phyloP scores from a whole-genome alignment of 2,888 invertebrate species.

The Acanthosepion lycidas region DNA sequence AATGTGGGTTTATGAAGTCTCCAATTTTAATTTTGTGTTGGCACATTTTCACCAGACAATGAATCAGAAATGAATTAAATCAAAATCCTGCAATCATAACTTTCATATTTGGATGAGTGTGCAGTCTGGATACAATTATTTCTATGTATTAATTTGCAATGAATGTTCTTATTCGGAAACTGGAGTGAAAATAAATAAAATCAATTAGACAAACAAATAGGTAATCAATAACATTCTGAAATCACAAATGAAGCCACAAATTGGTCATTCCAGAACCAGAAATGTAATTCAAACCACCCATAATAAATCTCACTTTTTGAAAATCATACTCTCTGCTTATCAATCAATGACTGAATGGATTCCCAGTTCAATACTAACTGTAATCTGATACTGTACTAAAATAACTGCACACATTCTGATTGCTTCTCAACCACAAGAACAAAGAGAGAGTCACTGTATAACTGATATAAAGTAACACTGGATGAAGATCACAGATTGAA shows the following conservation, averaged over 20 bases:
- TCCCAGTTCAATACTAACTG: background rate
- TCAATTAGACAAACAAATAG: background rate
- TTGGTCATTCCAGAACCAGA: background rate
- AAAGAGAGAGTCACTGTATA: background rate
- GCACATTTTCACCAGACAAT: background rate
- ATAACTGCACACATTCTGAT: background rate
- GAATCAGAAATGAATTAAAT: background rate
- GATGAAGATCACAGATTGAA: no score
- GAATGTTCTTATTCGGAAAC: background rate
- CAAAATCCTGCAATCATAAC: background rate
- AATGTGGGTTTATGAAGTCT: no score
- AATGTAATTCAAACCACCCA: background rate
- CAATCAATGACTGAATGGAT: background rate
- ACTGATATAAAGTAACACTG: background rate
- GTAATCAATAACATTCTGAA: background rate
- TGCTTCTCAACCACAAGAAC: background rate
- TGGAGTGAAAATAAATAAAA: background rate
- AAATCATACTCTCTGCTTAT: background rate
- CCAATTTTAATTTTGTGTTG: background rate
- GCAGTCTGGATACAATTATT: background rate
- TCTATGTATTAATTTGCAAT: background rate
- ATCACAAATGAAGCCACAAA: background rate
- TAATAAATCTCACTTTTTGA: background rate
- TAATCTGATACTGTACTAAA: background rate
- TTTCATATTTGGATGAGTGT: no score